phyloP scores from a whole-genome alignment of 2,888 invertebrate genomes.

The Diplazon laetatorius region DNA sequence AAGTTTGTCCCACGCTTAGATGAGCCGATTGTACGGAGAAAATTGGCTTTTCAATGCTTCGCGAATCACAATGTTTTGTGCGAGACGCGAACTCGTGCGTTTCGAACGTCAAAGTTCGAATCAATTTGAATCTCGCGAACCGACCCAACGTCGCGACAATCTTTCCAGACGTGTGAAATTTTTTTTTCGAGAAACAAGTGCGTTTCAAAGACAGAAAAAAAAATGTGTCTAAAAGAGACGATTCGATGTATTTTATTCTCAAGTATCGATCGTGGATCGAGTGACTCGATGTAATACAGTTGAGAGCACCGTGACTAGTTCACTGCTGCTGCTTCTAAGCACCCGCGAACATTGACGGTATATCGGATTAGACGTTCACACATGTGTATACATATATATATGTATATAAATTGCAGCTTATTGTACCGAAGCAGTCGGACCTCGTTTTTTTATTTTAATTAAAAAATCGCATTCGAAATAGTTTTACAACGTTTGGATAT shows the following conservation, averaged over 20 bases:
- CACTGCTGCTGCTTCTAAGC: slow-evolving; percentile 18
- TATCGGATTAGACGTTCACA: background rate
- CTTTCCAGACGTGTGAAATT: background rate
- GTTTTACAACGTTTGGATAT: background rate
- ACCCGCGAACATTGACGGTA: slow-evolving; percentile 33
- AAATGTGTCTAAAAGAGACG: too few species aligned
- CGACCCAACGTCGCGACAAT: slow-evolving; percentile 49
- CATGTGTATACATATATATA: too few species aligned
- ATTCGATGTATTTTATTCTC: background rate
- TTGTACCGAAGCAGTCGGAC: slow-evolving; percentile 60
- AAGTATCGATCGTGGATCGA: slow-evolving; percentile 43
- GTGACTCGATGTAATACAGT: slow-evolving; percentile 58
- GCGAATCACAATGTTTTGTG: slow-evolving; percentile 43
- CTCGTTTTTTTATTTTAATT: too few species aligned
- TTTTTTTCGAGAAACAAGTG: too few species aligned
- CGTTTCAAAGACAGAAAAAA: too few species aligned
- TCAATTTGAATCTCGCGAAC: slow-evolving; percentile 78
- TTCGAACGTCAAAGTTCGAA: slow-evolving; percentile 73
- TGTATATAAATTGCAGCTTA: slow-evolving; percentile 37
- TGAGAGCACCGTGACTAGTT: slow-evolving; percentile 46
- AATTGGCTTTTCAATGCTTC: slow-evolving; percentile 80
- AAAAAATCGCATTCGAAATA: too few species aligned
- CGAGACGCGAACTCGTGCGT: slow-evolving; percentile 72
- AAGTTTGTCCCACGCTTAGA: slow-evolving; percentile 78
- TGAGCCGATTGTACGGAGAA: slow-evolving; percentile 80